phyloP scores from a whole-genome alignment of 1,140 invertebrate species.

The Cotesia chilonis region DNA sequence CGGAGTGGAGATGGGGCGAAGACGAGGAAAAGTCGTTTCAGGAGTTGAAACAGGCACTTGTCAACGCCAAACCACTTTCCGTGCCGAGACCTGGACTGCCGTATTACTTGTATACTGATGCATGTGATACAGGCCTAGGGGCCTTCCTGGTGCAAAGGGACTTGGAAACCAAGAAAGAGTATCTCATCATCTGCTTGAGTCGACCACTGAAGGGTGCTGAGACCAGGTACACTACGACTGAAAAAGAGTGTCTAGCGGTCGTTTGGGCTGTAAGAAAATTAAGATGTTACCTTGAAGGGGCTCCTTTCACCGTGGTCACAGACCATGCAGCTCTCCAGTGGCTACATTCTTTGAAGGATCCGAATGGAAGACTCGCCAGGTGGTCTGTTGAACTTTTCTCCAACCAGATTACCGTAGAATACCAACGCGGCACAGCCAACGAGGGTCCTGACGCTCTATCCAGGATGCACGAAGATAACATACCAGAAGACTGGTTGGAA shows the following conservation, averaged over 20 bases:
- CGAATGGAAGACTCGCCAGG: not conserved
- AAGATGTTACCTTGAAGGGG: not conserved
- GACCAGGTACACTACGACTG: not conserved
- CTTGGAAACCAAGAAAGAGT: not conserved
- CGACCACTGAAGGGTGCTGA: not conserved
- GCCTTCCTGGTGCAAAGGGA: slow-evolving; percentile 12
- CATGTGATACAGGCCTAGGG: slow-evolving; percentile 23
- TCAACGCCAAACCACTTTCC: slow-evolving; percentile 9
- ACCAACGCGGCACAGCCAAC: not conserved
- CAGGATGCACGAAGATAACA: not conserved
- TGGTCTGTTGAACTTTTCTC: not conserved
- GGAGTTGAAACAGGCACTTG: slow-evolving; percentile 23
- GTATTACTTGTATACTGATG: slow-evolving; percentile 29
- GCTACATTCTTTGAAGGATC: not conserved
- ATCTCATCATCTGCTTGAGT: slow-evolving; percentile 15
- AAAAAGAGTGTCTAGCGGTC: not conserved
- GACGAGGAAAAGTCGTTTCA: slow-evolving; percentile 23
- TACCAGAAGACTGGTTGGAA: too few relatives aligned
- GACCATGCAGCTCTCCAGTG: slow-evolving; percentile 14
- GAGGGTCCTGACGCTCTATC: not conserved
- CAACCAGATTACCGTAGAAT: not conserved
- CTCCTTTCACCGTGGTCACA: not conserved
- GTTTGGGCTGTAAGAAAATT: slow-evolving; percentile 11
- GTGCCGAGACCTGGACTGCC: slow-evolving; percentile 17
- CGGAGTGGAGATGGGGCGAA: slow-evolving; percentile 31